Base-by-base conservation (phyloP, 2,113 vertebrate genomes). In the zebrafish (Danio rerio) region DNA sequence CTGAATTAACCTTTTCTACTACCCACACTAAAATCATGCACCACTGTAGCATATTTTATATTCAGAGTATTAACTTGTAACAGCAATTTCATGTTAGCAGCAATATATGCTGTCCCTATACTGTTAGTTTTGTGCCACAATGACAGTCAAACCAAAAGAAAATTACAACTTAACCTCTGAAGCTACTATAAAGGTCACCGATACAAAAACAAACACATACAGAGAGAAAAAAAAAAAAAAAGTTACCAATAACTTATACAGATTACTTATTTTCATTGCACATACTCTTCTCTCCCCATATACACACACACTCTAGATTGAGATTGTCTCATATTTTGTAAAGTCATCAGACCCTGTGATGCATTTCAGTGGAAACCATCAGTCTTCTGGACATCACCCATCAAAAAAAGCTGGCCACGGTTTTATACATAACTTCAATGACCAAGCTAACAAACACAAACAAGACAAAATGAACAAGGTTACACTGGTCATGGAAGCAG, bases 221-320 rank as follows among this genome's bases (percentile, higher is more conserved):
- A 91, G 85, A 84, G 88, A 87, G n/a, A n/a, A n/a, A n/a, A n/a
- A n/a, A n/a, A n/a, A n/a, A n/a, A n/a, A n/a, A 91, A 88, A 66
- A 86, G 45, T 77, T 55, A 55, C 66, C 16, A 84, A 81, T 84
- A 93, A 93, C 89, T 91, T 92, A 92, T 90, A 94, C 89, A 92
- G 85, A 88, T 88, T 92, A 91, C 89, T 92, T 92, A 90, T 91
- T 92, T 91, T n/a, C 90, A 93, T 91, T 89, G 92, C 88, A 84
- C 91, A 89, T 92, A 78, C 86, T 91, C 90, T 68, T 76, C 10
- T 65, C 42, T 43, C 52, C 70, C 21, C 69, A 91, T 85, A 92
- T 87, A 92, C 89, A 88, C 87, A 88, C 87, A 86, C 85, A 87
- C 68, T 88, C 89, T 52, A 73, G 52, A 52, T 63, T 52, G 55